Evolutionary conservation across 2,888 invertebrate genomes (phyloP).

Genomic region (Apodemia arnacis): DNA sequence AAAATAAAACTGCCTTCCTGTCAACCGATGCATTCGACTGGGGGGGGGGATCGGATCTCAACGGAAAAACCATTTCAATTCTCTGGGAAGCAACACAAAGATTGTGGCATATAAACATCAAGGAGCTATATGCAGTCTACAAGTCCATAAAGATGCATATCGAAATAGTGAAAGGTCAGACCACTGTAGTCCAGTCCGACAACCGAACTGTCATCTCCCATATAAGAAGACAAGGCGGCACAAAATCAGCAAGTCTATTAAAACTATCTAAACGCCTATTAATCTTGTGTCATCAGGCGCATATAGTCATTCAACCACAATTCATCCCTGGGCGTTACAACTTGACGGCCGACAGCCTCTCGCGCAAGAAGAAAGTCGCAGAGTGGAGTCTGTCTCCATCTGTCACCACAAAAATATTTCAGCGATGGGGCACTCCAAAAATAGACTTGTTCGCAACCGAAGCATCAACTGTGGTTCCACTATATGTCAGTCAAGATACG

Average conservation of each 20-base stretch:
- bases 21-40: not conserved
- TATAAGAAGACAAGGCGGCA: constrained; percentile 10
- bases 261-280: not conserved
- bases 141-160: not conserved
- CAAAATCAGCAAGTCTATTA: not conserved
- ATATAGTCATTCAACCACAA: too few species aligned
- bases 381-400: too few species aligned
- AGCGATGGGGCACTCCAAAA: too few species aligned
- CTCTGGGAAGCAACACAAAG: not conserved
- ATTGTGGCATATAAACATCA: not conserved
- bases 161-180: not conserved
- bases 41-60: not conserved
- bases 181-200: not conserved
- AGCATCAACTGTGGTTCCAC: too few species aligned
- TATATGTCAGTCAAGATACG: too few species aligned
- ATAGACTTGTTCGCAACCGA: too few species aligned
- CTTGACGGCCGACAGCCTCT: too few species aligned
- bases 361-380: too few species aligned
- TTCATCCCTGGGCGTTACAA: too few species aligned
- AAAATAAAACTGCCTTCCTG: too few species aligned
- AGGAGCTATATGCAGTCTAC: not conserved
- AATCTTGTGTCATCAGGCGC: not conserved
- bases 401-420: too few species aligned
- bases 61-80: not conserved
- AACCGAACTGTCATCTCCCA: constrained; percentile 1